These are phyloP conservation scores for Laterallus jamaicensis DNA, from an alignment of 2,113 vertebrate species.

Conservation along the genomic window DNA sequence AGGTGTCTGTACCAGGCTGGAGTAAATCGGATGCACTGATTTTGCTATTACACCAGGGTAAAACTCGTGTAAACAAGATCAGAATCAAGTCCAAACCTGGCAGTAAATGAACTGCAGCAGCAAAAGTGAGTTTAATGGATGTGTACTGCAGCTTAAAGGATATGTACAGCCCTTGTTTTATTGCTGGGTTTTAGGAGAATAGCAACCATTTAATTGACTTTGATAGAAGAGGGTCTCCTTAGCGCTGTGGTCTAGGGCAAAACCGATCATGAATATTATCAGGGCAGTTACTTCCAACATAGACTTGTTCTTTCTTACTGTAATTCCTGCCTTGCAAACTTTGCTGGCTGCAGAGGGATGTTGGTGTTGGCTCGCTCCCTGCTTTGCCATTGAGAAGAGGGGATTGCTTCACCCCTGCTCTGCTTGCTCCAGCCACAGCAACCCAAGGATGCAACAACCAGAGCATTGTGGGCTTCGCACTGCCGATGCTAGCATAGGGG, in stretches of 20 bases:
- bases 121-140: constrained; percentile 46
- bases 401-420: rapidly evolving
- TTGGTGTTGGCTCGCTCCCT: background rate
- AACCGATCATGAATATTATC: constrained; percentile 11
- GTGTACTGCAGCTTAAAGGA: constrained; percentile 44
- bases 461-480: rapidly evolving
- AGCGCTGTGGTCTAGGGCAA: background rate
- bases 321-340: background rate
- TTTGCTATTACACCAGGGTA: background rate
- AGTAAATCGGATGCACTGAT: background rate
- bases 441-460: background rate
- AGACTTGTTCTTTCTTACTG: background rate
- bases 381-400: rapidly evolving
- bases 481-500: rapidly evolving
- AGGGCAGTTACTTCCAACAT: background rate
- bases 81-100: background rate
- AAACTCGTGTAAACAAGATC: background rate
- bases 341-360: background rate
- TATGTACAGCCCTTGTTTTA: constrained; percentile 31
- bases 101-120: constrained; percentile 37
- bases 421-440: background rate
- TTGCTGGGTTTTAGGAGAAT: background rate
- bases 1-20: background rate
- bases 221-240: constrained; percentile 42
- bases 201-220: constrained; percentile 56